Evolutionary conservation across 2,113 vertebrate genomes (phyloP).

Genomic region (Pluvianellus socialis): DNA sequence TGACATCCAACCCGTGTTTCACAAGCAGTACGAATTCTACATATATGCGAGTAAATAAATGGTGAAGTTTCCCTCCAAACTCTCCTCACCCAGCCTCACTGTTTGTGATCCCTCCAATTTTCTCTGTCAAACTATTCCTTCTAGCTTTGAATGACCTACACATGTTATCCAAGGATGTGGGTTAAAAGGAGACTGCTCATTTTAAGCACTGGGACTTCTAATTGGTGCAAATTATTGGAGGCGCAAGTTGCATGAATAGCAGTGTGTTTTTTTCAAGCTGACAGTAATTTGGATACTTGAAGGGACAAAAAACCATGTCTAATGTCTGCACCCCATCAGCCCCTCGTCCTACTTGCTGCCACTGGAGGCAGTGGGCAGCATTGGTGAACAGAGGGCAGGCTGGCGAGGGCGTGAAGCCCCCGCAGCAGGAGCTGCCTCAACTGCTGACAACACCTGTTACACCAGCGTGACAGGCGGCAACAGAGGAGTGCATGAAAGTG

Average conservation of each 20-base stretch:
- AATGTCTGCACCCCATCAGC: not conserved
- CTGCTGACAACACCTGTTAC: not conserved
- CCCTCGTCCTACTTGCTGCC: not conserved
- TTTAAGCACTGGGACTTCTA: not conserved
- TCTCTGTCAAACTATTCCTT: not conserved
- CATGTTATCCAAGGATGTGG: not conserved
- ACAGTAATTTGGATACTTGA: not conserved
- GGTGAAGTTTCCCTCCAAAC: not conserved
- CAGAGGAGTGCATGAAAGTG: not conserved
- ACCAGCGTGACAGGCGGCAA: not conserved
- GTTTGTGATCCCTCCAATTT: not conserved
- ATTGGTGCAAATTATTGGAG: not conserved
- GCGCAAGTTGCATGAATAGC: not conserved
- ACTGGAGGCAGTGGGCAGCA: not conserved
- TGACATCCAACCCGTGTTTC: not conserved
- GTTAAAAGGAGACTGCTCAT: not conserved
- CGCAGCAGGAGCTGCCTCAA: not conserved
- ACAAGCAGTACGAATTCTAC: not conserved
- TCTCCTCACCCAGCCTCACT: not conserved
- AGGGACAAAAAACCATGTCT: not conserved
- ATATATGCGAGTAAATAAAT: not conserved
- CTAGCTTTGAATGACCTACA: not conserved
- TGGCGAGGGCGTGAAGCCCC: accelerated
- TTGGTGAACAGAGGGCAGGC: not conserved
- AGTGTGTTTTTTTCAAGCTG: not conserved